A percentile compares a stretch with the other conserved stretches of the same genome.
phyloP scores from a whole-genome alignment of 2,797 vertebrate genomes.

The Ptychobarbus kaznakovi region DNA sequence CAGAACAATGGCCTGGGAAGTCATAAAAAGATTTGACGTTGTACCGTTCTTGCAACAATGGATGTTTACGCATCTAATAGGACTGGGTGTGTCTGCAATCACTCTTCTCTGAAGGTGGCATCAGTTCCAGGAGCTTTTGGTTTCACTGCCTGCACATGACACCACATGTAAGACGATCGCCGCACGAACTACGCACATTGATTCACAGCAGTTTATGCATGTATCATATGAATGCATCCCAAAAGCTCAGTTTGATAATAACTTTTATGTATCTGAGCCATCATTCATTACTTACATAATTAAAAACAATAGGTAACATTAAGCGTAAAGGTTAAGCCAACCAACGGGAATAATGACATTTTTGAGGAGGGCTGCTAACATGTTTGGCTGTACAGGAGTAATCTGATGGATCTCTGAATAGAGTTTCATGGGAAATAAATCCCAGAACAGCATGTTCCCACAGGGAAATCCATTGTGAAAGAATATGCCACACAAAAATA shows the following conservation, averaged over 20 bases:
- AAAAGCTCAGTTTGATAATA: slow-evolving; percentile 37
- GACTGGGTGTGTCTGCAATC: slow-evolving; percentile 67
- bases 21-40: slow-evolving; percentile 17
- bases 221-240: slow-evolving; percentile 39
- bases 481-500: not conserved
- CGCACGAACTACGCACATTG: slow-evolving; percentile 44
- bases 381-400: not conserved
- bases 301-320: slow-evolving; percentile 30
- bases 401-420: slow-evolving; percentile 22
- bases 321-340: not conserved
- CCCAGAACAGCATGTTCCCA: slow-evolving; percentile 9
- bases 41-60: not conserved
- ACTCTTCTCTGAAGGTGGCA: slow-evolving; percentile 54
- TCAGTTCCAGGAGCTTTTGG: slow-evolving; percentile 54
- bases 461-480: not conserved
- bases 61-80: slow-evolving; percentile 46
- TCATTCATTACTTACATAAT: not conserved
- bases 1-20: not conserved
- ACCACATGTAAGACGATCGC: slow-evolving; percentile 63
- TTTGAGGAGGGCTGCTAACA: not conserved
- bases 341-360: not conserved
- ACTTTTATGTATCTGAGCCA: not conserved
- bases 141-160: slow-evolving; percentile 64
- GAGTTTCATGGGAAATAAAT: slow-evolving; percentile 23
- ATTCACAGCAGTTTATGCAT: slow-evolving; percentile 43